Evolutionary conservation across 2,797 vertebrate species (phyloP), one percentile per base, ranked within the genome.

Genomic region (Anabacerthia variegaticeps): DNA sequence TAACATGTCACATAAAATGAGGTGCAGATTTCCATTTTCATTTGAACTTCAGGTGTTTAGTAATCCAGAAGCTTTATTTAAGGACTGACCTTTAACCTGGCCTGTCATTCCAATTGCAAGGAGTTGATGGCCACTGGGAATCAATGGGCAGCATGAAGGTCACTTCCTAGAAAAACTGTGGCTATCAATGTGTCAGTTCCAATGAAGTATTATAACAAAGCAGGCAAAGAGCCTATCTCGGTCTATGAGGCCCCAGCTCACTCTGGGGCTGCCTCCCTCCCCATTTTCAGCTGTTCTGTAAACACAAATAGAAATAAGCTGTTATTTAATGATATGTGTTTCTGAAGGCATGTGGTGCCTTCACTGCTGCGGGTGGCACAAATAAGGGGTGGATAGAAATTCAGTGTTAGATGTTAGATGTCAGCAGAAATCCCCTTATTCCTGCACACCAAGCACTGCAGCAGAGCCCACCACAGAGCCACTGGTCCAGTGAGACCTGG

Each of bases 11-110:
- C 96, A 94, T 97, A 97, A 98, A 98, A 97, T 87, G 95, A 93
- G 90, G 92, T 74, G 91, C 89, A 48, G 94, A 98, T 98, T 98
- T 98, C 98, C 98, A 98, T 98, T 98, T 98, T 97, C 98, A 98
- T 98, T 98, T 97, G 96, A 96, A 96, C 97, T 96, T 97, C 94
- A 97, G 97, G 95, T 97, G 95, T 97, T 98, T 98, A 95, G 98
- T 98, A 98, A 98, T 98, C 97, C 97, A 97, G 97, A 97, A 98
- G 97, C 97, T 98, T 98, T 98, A 98, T 98, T 99, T 98, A 98
- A 98, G 97, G 98, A 98, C 97, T 98, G 98, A 99, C 98, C 99
- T 98, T 92, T 96, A 97, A 98, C 98, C 98, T 55, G 67, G 94
- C 96, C 96, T 98, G 98, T 98, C 98, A 98, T 94, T 97, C 97